Base-by-base conservation (phyloP, 2,888 invertebrate genomes). In the Azorinus chamasolen region DNA sequence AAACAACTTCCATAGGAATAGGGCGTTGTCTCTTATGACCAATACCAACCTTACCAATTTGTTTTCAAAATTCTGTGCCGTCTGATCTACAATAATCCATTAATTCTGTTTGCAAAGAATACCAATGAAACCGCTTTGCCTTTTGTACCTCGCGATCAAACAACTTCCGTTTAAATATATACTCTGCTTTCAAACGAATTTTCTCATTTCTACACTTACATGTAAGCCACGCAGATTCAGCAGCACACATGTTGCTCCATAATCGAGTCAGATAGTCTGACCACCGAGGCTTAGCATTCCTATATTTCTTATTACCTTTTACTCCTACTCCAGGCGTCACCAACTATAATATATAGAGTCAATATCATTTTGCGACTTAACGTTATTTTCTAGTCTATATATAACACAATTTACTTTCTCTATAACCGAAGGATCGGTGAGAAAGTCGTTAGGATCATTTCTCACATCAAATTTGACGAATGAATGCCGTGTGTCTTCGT, bases 11-110 rank as follows among this genome's bases (percentile, higher is more conserved):
- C 24, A 27, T 18, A 20, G 61, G 69, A 25, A 69, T 62, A 22
- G 18, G 20, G 5, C 43, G 24, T 39, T 46, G 41, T 46, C 54
- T 54, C 14, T 32, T 24, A 27, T 62, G 24, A 22, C 32, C 41
- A 25, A 70, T 39, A 14, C 70, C 70, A 32, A 62, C 48, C 54
- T 62, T 62, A 48, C 70, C 62, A 22, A 62, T 45, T 20, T 45
- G 39, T 55, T 70, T 54, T 63, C 70, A 62, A 24, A 70, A 70
- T 12, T 62, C 45, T 22, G 16, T 27, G 37, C 51, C 20, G 43
- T 62, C 55, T 55, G 18, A 12, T 16, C 46, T 20, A 45, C 61
- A 55, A 14, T 45, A 22, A 39, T 62, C 41, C 24, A 70, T n/a
- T 20, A 70, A 54, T 39, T 39, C 43, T 39, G 14, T 24, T 50